Evolutionary conservation across 1,140 invertebrate genomes (phyloP).

Genomic region (Philotrypesis tridentata): DNA sequence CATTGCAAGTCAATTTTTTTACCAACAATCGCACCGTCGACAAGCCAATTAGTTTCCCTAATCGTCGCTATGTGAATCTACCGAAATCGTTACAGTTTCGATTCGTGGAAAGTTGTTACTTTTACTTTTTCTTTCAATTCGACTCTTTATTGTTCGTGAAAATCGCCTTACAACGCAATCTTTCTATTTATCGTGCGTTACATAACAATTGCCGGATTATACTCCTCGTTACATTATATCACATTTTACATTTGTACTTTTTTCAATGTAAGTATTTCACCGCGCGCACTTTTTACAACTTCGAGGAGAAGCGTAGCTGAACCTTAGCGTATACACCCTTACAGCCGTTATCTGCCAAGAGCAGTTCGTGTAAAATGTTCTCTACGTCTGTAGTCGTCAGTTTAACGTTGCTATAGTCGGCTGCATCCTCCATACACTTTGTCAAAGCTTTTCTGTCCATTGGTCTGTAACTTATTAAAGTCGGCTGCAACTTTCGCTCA

Average conservation of each 20-base stretch:
- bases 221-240: neutral
- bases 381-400: constrained; percentile 55
- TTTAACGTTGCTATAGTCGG: constrained; percentile 48
- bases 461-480: constrained; percentile 55
- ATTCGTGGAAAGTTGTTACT: neutral
- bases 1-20: too few species aligned
- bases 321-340: constrained; percentile 69
- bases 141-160: neutral
- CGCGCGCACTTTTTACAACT: neutral
- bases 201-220: neutral
- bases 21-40: too few species aligned
- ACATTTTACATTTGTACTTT: constrained; percentile 29
- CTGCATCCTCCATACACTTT: constrained; percentile 63
- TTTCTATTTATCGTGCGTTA: neutral
- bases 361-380: constrained; percentile 55
- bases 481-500: constrained; percentile 48
- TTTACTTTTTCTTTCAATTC: neutral
- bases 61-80: neutral
- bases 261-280: neutral
- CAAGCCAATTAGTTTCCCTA: too few species aligned
- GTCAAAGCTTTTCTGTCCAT: constrained; percentile 55
- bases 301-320: constrained; percentile 48
- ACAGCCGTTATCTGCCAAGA: constrained; percentile 62
- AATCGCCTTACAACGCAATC: neutral
- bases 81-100: neutral